Evolutionary conservation across 2,888 invertebrate genomes (phyloP).

Genomic region (Phalera bucephala): DNA sequence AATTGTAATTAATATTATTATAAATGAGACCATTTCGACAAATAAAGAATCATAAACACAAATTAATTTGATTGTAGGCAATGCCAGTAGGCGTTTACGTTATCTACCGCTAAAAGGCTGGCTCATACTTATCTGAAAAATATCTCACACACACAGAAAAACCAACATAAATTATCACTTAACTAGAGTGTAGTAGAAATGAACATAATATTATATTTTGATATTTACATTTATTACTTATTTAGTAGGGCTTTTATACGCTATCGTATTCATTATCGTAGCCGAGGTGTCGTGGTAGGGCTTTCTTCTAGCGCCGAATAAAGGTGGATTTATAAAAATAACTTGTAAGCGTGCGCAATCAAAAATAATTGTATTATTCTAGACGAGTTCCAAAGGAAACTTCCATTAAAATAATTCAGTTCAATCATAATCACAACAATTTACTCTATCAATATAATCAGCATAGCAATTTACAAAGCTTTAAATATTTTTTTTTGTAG

Average conservation of each 20-base stretch:
- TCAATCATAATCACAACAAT: slow-evolving; percentile 50
- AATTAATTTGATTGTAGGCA: slow-evolving; percentile 11
- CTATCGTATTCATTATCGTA: slow-evolving; percentile 7
- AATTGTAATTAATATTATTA: slow-evolving; percentile 3
- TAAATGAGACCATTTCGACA: slow-evolving; percentile 31
- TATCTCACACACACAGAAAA: slow-evolving; percentile 42
- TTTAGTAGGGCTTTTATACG: slow-evolving; percentile 26
- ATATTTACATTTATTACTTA: slow-evolving; percentile 64
- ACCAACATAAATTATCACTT: slow-evolving; percentile 68
- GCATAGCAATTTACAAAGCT: slow-evolving; percentile 50
- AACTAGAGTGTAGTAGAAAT: slow-evolving; percentile 30
- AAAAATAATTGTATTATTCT: slow-evolving; percentile 21
- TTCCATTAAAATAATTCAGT: slow-evolving; percentile 41
- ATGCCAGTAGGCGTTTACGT: slow-evolving; percentile 12
- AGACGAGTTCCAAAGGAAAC: slow-evolving; percentile 34
- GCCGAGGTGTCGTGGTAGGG: not conserved
- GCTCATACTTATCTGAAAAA: slow-evolving; percentile 43
- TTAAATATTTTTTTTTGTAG: slow-evolving; percentile 42
- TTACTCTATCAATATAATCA: slow-evolving; percentile 33
- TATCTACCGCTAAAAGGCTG: slow-evolving; percentile 40
- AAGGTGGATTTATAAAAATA: slow-evolving; percentile 20
- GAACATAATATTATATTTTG: slow-evolving; percentile 49
- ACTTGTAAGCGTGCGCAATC: slow-evolving; percentile 28
- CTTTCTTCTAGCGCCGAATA: slow-evolving; percentile 20
- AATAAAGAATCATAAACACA: slow-evolving; percentile 20